A percentile compares a stretch with the other conserved stretches of the same genome.
These are phyloP conservation scores for Takifugu bimaculatus DNA, from an alignment of 2,113 vertebrate species.

Conservation along the genomic window DNA sequence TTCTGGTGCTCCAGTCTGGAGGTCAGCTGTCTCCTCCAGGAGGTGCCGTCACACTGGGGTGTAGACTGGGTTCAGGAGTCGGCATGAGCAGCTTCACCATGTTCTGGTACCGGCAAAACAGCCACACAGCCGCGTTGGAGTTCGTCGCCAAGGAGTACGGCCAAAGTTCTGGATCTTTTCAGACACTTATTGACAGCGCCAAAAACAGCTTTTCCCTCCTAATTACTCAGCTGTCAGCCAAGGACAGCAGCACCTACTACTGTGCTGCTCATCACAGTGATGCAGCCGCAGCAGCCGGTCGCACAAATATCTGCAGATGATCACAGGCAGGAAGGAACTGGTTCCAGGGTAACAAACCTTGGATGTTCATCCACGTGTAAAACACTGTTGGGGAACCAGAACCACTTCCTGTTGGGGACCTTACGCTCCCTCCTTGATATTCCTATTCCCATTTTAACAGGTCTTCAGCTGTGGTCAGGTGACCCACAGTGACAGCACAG, in stretches of 20 bases:
- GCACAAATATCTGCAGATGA: slow-evolving; percentile 54
- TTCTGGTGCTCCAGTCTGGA: slow-evolving; percentile 48
- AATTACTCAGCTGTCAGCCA: slow-evolving; percentile 19
- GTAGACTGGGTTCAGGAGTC: slow-evolving; percentile 39
- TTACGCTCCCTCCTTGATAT: too few relatives aligned
- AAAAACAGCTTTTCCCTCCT: slow-evolving; percentile 58
- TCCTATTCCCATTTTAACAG: too few relatives aligned
- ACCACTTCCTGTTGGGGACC: too few relatives aligned
- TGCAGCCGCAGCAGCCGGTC: slow-evolving; percentile 7
- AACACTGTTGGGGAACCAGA: not conserved
- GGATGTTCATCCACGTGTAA: not conserved
- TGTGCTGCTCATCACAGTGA: slow-evolving; percentile 68
- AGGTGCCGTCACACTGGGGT: slow-evolving; percentile 24
- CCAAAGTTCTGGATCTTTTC: not conserved
- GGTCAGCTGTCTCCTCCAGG: not conserved
- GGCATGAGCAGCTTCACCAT: slow-evolving; percentile 60
- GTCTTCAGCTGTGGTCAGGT: too few relatives aligned
- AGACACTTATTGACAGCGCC: not conserved
- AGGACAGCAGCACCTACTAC: slow-evolving; percentile 66
- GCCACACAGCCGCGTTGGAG: slow-evolving; percentile 16
- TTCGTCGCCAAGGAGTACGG: slow-evolving; percentile 51
- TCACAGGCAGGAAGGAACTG: slow-evolving; percentile 19
- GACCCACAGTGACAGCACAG: too few relatives aligned
- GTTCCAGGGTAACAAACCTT: too few relatives aligned
- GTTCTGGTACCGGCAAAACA: slow-evolving; percentile 59